These are phyloP conservation scores for Hyles euphorbiae DNA, from an alignment of 1,140 invertebrate species.

Conservation along the genomic window DNA sequence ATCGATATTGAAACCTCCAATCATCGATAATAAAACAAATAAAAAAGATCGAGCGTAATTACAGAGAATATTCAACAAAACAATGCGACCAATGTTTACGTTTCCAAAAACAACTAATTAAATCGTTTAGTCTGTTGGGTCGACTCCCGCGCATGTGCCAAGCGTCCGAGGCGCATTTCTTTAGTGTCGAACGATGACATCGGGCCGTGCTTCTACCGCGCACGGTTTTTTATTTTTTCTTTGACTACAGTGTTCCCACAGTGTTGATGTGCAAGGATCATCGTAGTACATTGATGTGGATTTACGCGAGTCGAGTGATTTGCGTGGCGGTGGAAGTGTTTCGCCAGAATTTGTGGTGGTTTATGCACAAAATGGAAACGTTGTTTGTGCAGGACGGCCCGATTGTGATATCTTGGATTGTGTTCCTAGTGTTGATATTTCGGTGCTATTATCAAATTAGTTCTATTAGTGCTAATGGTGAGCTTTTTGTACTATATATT, in stretches of 20 bases:
- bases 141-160: conserved; percentile 54
- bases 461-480: conserved; percentile 25
- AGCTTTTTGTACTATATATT: conserved; percentile 13
- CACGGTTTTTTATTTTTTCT: conserved; percentile 29
- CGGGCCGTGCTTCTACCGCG: conserved; percentile 54
- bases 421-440: conserved; percentile 61
- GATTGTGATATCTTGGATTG: conserved; percentile 63
- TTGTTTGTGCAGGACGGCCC: conserved; percentile 56
- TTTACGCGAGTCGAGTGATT: conserved; percentile 4
- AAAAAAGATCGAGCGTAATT: neutral
- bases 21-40: conserved; percentile 1
- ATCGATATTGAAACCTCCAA: conserved; percentile 14
- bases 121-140: conserved; percentile 44
- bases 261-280: neutral
- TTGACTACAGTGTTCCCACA: conserved; percentile 9
- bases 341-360: conserved; percentile 3
- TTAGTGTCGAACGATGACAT: conserved; percentile 62
- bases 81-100: conserved; percentile 1
- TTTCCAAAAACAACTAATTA: conserved; percentile 27
- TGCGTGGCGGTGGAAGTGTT: conserved; percentile 1
- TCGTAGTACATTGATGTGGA: no score
- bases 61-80: neutral
- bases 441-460: conserved; percentile 63
- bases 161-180: conserved; percentile 60
- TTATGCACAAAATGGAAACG: conserved; percentile 40